phyloP scores from a whole-genome alignment of 2,113 vertebrate genomes.

The Mixornis gularis region DNA sequence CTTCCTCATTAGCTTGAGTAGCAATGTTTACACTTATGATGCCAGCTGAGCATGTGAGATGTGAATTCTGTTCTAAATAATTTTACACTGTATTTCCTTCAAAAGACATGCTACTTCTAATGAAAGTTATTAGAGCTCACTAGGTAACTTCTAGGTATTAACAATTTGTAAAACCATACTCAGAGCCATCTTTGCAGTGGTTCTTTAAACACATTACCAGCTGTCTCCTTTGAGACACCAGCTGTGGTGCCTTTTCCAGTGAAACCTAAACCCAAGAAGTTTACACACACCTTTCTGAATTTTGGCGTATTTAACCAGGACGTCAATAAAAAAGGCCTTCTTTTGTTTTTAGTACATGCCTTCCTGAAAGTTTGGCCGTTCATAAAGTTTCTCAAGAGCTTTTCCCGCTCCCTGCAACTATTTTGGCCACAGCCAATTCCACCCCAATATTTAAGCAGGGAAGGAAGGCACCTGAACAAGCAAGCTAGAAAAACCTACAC shows the following conservation, averaged over 20 bases:
- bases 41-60: not conserved
- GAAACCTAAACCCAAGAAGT: not conserved
- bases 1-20: not conserved
- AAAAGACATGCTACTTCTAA: not conserved
- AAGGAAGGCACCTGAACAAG: conserved; percentile 53
- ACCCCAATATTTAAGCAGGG: not conserved
- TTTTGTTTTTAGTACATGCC: conserved; percentile 27
- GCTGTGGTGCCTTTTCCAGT: not conserved
- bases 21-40: not conserved
- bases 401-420: not conserved
- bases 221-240: not conserved
- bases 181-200: not conserved
- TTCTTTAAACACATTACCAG: not conserved
- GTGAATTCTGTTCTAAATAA: not conserved
- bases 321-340: not conserved
- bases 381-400: not conserved
- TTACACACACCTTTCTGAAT: not conserved
- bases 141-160: not conserved
- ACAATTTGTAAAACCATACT: not conserved
- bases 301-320: not conserved
- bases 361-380: not conserved
- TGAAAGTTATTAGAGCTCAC: not conserved
- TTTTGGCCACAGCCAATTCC: conserved; percentile 17
- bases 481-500: conserved; percentile 37
- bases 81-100: not conserved